These are phyloP conservation scores for Acipenser oxyrinchus DNA, from an alignment of 2,797 vertebrate genomes.

Conservation along the genomic window DNA sequence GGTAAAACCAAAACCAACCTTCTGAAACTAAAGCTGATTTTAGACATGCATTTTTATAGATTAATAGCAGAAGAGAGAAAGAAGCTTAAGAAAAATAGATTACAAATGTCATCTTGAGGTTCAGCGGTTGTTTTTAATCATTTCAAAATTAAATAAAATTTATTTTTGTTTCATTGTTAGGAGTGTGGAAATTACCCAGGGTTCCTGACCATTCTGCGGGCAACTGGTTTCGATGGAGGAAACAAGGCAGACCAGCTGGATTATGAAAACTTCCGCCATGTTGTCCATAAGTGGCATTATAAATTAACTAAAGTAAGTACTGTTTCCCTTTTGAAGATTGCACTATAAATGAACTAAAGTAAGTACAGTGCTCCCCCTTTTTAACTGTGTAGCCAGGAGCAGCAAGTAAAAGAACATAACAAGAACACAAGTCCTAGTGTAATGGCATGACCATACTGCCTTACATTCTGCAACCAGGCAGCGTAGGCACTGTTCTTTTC, in stretches of 20 bases:
- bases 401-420: too few relatives aligned
- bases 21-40: neutral
- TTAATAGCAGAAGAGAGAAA: too few relatives aligned
- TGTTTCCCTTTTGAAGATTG: slow-evolving; percentile 23
- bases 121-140: too few relatives aligned
- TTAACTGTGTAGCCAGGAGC: too few relatives aligned
- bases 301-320: slow-evolving; percentile 90
- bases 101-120: too few relatives aligned
- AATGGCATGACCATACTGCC: too few relatives aligned
- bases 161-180: slow-evolving; percentile 39
- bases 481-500: too few relatives aligned
- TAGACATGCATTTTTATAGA: neutral
- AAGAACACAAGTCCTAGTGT: too few relatives aligned
- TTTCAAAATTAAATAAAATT: neutral
- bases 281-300: slow-evolving; percentile 98
- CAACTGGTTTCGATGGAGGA: slow-evolving; percentile 89
- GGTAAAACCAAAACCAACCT: slow-evolving; percentile 47
- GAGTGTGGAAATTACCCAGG: slow-evolving; percentile 97
- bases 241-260: slow-evolving; percentile 97
- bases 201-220: slow-evolving; percentile 93
- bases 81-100: too few relatives aligned
- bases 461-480: too few relatives aligned
- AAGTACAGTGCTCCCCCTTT: too few relatives aligned
- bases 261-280: slow-evolving; percentile 97
- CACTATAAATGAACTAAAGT: slow-evolving; percentile 98